Conservation (phyloP, 2,113 vertebrate genomes). For the Amphiprion ocellaris region DNA sequence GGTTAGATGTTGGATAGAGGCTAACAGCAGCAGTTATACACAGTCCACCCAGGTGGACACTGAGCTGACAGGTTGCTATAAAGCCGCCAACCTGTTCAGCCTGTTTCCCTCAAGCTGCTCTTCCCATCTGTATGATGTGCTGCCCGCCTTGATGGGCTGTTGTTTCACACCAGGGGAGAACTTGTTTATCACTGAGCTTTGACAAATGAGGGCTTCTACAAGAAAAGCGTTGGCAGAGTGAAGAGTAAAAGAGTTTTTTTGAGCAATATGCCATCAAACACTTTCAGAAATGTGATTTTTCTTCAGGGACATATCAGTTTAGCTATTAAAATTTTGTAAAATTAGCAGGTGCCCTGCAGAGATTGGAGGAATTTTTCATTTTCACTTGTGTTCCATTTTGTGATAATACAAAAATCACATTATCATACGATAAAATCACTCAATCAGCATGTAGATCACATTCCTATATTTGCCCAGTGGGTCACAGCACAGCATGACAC, state of each 20-base stretch:
- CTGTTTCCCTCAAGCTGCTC: conserved; percentile 52
- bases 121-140: conserved; percentile 59
- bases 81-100: conserved; percentile 56
- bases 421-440: conserved; percentile 20
- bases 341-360: not conserved
- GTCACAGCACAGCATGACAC: not conserved
- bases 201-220: conserved; percentile 51
- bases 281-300: not conserved
- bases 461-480: conserved; percentile 20
- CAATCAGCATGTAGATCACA: conserved; percentile 29
- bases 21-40: conserved; percentile 22
- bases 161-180: conserved; percentile 25
- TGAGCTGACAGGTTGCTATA: conserved; percentile 44
- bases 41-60: conserved; percentile 44
- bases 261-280: not conserved
- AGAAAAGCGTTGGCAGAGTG: conserved; percentile 9
- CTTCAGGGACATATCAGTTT: not conserved
- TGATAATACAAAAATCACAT: not conserved
- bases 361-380: not conserved
- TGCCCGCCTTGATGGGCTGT: conserved; percentile 31
- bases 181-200: conserved; percentile 46
- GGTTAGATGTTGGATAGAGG: conserved; percentile 6
- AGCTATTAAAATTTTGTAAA: not conserved
- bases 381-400: not conserved
- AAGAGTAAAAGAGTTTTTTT: not conserved